A percentile compares a stretch with the other conserved stretches of the same genome.
Evolutionary conservation across 2,113 vertebrate species (phyloP).

Genomic region (Brevimyrus niger): DNA sequence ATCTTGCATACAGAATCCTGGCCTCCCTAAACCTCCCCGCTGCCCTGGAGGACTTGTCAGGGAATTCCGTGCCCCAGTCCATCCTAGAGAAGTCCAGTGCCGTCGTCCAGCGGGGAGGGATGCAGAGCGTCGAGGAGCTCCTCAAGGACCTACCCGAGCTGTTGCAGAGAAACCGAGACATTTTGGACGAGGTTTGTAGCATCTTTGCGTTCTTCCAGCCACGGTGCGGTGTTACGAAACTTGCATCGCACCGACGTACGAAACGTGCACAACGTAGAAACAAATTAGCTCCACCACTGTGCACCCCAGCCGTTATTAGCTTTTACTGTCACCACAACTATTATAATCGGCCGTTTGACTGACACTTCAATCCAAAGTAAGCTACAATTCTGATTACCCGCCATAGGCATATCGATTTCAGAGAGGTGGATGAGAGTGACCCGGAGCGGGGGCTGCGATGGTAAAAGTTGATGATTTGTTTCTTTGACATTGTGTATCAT

Average conservation of each 20-base stretch:
- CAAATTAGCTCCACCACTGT: neutral
- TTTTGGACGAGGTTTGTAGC: constrained; percentile 77
- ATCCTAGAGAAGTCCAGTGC: constrained; percentile 83
- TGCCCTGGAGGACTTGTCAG: constrained; percentile 91
- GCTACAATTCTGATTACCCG: neutral
- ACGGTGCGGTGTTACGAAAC: neutral
- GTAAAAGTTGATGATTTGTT: neutral
- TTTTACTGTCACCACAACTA: neutral
- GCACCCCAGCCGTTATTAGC: neutral
- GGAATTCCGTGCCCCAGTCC: constrained; percentile 88
- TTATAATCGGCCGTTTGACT: neutral
- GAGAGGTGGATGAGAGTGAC: neutral
- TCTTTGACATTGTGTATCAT: neutral
- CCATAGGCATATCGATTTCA: neutral
- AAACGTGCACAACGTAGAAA: neutral
- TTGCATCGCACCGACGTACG: neutral
- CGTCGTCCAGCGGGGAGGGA: constrained; percentile 81
- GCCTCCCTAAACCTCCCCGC: constrained; percentile 96
- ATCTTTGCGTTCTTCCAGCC: neutral
- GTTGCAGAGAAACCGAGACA: constrained; percentile 88
- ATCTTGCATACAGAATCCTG: constrained; percentile 65
- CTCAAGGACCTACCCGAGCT: constrained; percentile 89
- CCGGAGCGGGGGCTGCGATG: neutral
- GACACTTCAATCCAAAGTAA: neutral
- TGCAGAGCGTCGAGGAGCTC: constrained; percentile 86